Base-by-base conservation (phyloP, 1,140 invertebrate species). In the Helicoverpa zea region DNA sequence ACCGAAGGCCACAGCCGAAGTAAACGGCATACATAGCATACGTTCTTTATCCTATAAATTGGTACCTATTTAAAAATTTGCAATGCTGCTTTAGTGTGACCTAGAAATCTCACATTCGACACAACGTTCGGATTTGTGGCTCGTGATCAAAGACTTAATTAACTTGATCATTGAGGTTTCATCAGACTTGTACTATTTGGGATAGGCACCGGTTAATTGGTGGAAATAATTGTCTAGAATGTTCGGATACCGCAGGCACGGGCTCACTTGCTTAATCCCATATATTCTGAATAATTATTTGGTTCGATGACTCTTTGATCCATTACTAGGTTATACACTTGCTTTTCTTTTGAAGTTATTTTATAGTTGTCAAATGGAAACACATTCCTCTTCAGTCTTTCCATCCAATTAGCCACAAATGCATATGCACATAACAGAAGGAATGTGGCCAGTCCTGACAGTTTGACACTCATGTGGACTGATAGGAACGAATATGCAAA, bases 61-160 rank as follows among this genome's bases (percentile, higher is more conserved):
- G 23, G 80, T 68, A n/a, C n/a, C n/a, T n/a, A 70, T 85, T 83
- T 83, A 81, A 84, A 87, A 87, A 91, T 87, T 90, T 86, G 86
- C 88, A 88, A 90, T 89, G 86, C 88, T 80, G 82, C 87, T 84
- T 81, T 73, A 80, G 85, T 87, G 75, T 87, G 89, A 84, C 90
- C 90, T 87, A 87, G 83, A 90, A 89, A 85, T 86, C 79, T 81
- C 76, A 80, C 83, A 87, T 87, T 88, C 83, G 77, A 81, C 76
- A 75, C 64, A 73, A 86, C 81, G 68, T 81, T 80, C 61, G 70
- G 64, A 77, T 78, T 76, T 80, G 54, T 43, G 61, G 47, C 43
- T 81, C 76, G 82, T 84, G 78, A 84, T 86, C 59, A 75, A 70
- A 70, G 66, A 49, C 47, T 29, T 77, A 77, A 77, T 77, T 64